phyloP scores from a whole-genome alignment of 2,113 vertebrate genomes.

The Melozone crissalis region DNA sequence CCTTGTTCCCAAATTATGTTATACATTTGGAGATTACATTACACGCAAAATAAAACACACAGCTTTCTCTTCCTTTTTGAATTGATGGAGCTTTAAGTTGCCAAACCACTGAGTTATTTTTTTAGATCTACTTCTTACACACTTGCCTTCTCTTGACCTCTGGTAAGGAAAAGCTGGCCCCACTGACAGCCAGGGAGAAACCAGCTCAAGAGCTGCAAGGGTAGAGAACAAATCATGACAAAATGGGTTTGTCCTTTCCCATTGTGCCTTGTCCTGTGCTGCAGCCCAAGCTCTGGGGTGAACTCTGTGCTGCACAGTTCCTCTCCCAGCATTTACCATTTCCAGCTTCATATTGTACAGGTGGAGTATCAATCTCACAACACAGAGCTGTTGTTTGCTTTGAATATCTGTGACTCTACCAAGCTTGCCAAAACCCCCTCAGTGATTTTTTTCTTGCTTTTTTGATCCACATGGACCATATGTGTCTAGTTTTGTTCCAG shows the following conservation, averaged over 20 bases:
- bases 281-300: not conserved
- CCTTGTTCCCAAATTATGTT: not conserved
- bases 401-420: not conserved
- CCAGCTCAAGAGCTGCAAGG: not conserved
- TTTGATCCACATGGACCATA: not conserved
- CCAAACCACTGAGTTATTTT: not conserved
- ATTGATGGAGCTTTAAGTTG: not conserved
- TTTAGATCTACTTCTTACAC: not conserved
- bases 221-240: not conserved
- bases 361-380: not conserved
- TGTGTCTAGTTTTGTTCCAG: accelerated
- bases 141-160: not conserved
- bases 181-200: not conserved
- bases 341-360: not conserved
- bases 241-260: not conserved
- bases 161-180: not conserved
- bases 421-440: not conserved
- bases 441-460: not conserved
- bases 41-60: not conserved
- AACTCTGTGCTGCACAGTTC: not conserved
- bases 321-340: not conserved
- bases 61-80: not conserved
- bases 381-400: not conserved
- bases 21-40: not conserved
- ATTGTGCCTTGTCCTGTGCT: not conserved